A percentile compares a stretch with the other conserved stretches of the same genome.
Conservation (phyloP, 2,888 invertebrate species). For the Luperina testacea region DNA sequence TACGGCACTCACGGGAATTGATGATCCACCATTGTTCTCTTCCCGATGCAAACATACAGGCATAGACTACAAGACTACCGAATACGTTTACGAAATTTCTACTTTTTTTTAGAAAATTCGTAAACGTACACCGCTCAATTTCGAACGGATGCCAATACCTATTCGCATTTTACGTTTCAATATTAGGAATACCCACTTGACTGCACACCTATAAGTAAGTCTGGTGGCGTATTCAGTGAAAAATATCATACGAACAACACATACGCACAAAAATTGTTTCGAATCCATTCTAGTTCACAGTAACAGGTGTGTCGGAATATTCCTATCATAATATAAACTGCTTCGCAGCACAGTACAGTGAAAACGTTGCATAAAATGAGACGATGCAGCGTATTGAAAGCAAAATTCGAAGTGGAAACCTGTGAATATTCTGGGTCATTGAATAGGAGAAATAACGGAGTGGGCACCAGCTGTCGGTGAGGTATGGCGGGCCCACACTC, state of each 20-base stretch:
- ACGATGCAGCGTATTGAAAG: conserved; percentile 76
- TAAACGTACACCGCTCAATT: conserved; percentile 7
- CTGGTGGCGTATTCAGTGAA: neutral
- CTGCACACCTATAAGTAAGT: conserved; percentile 18
- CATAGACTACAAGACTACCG: neutral
- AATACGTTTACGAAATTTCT: neutral
- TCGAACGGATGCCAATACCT: neutral
- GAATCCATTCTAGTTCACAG: conserved; percentile 48
- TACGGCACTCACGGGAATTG: conserved; percentile 25
- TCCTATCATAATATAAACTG: conserved; percentile 70
- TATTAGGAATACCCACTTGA: conserved; percentile 19
- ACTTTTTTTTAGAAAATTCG: neutral
- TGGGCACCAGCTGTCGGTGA: conserved; percentile 67
- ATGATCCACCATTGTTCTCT: conserved; percentile 36
- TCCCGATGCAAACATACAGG: neutral
- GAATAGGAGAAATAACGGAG: conserved; percentile 78
- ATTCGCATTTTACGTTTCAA: conserved; percentile 16
- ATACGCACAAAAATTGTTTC: conserved; percentile 39
- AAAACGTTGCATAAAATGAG: conserved; percentile 77
- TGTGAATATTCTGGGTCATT: conserved; percentile 79
- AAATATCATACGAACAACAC: conserved; percentile 14
- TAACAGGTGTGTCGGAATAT: conserved; percentile 70
- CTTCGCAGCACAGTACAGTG: conserved; percentile 64
- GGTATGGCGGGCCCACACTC: conserved; percentile 36
- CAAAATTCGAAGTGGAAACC: conserved; percentile 78